Percentiles rank a stretch among this genome's conserved stretches.
phyloP scores from a whole-genome alignment of 1,140 invertebrate genomes.

The Drosophila auraria region DNA sequence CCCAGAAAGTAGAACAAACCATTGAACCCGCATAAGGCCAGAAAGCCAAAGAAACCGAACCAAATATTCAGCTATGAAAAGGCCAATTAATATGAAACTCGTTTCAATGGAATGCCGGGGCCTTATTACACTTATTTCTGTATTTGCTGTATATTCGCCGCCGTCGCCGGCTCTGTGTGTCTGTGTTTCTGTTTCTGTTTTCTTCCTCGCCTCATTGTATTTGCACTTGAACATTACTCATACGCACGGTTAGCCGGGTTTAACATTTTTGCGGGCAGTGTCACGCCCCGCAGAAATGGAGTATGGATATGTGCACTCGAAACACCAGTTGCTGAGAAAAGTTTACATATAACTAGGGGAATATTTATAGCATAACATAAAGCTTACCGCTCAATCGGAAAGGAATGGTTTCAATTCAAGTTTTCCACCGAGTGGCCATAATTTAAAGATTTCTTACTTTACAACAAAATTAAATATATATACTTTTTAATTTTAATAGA shows the following conservation, averaged over 20 bases:
- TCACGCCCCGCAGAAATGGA: slow-evolving; percentile 12
- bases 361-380: not conserved
- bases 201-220: slow-evolving; percentile 48
- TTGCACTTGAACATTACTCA: slow-evolving; percentile 74
- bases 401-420: too few species aligned
- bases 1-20: slow-evolving; percentile 63
- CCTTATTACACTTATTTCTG: slow-evolving; percentile 70
- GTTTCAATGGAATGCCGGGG: slow-evolving; percentile 76
- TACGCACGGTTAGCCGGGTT: slow-evolving; percentile 68
- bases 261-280: slow-evolving; percentile 59
- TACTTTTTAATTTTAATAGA: too few species aligned
- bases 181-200: slow-evolving; percentile 18
- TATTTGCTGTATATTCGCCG: slow-evolving; percentile 8
- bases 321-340: not conserved
- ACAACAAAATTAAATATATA: too few species aligned
- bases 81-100: slow-evolving; percentile 83
- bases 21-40: slow-evolving; percentile 62
- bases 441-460: too few species aligned
- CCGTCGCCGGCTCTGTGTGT: not conserved
- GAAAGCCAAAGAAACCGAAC: slow-evolving; percentile 59
- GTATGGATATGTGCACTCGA: not conserved
- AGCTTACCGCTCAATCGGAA: too few species aligned
- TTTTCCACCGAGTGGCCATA: too few species aligned
- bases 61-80: slow-evolving; percentile 78
- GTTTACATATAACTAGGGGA: not conserved